Conservation (phyloP, 2,888 invertebrate species). For the Drosophila nigricruria region DNA sequence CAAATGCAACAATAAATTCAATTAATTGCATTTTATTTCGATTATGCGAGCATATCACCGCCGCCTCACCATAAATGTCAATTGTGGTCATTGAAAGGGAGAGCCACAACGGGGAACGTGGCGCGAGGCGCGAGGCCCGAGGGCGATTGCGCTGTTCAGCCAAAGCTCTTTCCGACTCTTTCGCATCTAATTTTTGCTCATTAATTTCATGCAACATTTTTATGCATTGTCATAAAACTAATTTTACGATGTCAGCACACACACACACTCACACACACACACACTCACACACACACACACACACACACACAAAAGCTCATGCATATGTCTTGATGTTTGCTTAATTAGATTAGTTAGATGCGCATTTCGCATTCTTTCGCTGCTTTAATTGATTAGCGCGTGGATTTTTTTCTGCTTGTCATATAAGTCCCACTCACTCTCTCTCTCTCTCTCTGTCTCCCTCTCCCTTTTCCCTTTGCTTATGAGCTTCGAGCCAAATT, state of each 20-base stretch:
- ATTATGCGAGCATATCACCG: conserved; percentile 47
- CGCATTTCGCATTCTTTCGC: conserved; percentile 54
- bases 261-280: conserved; percentile 21
- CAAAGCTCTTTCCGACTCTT: conserved; percentile 19
- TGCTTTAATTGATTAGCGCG: conserved; percentile 34
- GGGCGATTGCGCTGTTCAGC: neutral
- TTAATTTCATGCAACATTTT: conserved; percentile 79
- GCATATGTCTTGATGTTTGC: conserved; percentile 43
- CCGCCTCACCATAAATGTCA: conserved; percentile 62
- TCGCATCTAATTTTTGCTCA: conserved; percentile 75
- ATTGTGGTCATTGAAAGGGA: conserved; percentile 68
- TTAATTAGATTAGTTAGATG: conserved; percentile 79
- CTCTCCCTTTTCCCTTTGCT: neutral
- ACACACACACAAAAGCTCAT: neutral
- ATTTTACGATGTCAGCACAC: conserved; percentile 67
- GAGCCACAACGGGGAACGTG: too few relatives aligned
- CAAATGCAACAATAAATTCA: conserved; percentile 79
- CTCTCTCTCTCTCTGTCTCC: neutral
- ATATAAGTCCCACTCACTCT: neutral
- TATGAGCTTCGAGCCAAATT: conserved; percentile 6
- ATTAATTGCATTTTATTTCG: conserved; percentile 81
- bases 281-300: conserved; percentile 11
- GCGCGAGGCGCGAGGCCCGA: too few relatives aligned
- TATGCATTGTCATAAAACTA: conserved; percentile 81
- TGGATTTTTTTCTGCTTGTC: conserved; percentile 40